These are phyloP conservation scores for Rhimphoctona megacephalus DNA, from an alignment of 2,888 invertebrate genomes.

Conservation along the genomic window DNA sequence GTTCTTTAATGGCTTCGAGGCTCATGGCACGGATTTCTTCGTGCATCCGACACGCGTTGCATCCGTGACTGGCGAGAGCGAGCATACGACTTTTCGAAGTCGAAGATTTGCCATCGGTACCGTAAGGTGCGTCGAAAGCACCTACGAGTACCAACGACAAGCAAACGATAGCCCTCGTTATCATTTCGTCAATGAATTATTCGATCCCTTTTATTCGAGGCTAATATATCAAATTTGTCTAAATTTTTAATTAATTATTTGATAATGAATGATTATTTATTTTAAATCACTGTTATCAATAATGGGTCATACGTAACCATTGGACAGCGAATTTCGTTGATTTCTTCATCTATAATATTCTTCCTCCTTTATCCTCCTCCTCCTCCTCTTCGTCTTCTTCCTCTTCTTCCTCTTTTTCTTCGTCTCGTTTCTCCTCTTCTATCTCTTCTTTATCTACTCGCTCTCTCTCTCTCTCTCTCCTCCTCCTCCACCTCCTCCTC, in stretches of 20 bases:
- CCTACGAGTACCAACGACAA: constrained; percentile 80
- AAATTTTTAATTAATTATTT: not conserved
- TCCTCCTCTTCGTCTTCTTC: constrained; percentile 30
- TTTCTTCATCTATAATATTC: constrained; percentile 35
- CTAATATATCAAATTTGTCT: not conserved
- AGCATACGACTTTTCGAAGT: constrained; percentile 66
- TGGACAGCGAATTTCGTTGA: constrained; percentile 6
- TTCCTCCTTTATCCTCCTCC: constrained; percentile 35
- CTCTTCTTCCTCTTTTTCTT: not conserved
- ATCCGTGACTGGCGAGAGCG: constrained; percentile 81
- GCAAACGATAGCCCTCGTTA: constrained; percentile 80
- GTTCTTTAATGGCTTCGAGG: constrained; percentile 87
- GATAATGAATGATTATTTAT: not conserved
- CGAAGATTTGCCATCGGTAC: constrained; percentile 71
- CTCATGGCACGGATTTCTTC: constrained; percentile 87
- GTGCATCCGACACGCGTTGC: constrained; percentile 86
- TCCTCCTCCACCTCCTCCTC: constrained; percentile 52
- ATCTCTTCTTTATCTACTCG: constrained; percentile 48
- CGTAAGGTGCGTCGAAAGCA: constrained; percentile 79
- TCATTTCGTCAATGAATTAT: constrained; percentile 72
- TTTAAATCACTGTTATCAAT: constrained; percentile 16
- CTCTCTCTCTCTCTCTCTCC: constrained; percentile 48
- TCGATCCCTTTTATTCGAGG: not conserved
- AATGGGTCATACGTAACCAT: constrained; percentile 36
- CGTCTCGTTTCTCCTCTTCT: not conserved